Conservation (phyloP, 2,888 invertebrate species). For the Strigamia crassipes region DNA sequence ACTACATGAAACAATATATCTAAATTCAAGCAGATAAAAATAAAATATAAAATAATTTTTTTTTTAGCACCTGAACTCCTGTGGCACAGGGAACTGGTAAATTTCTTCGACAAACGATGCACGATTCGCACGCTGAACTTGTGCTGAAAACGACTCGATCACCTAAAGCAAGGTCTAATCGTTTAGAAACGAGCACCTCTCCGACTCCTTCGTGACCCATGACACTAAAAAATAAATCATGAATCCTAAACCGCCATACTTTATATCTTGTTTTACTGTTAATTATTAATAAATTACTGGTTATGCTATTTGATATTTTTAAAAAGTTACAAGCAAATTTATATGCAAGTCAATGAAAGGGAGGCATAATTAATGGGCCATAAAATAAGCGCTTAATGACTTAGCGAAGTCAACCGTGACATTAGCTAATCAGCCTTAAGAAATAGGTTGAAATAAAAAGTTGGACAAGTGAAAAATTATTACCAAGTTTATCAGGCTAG, state of each 20-base stretch:
- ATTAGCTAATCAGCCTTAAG: conserved; percentile 1
- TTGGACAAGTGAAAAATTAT: conserved; percentile 10
- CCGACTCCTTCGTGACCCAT: conserved; percentile 53
- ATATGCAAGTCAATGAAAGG: neutral
- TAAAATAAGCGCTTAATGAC: conserved; percentile 14
- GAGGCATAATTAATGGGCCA: neutral
- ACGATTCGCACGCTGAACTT: conserved; percentile 50
- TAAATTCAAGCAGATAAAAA: neutral
- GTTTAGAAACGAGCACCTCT: conserved; percentile 49
- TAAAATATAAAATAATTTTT: neutral
- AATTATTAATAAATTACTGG: neutral
- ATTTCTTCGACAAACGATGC: conserved; percentile 50
- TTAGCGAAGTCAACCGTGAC: conserved; percentile 22
- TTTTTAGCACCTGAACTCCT: conserved; percentile 48
- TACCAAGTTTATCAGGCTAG: neutral
- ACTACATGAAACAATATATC: conserved; percentile 49
- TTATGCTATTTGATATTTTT: neutral
- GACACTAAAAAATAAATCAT: conserved; percentile 49
- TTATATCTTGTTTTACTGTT: no score
- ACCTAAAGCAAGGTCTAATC: conserved; percentile 45
- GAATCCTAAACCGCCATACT: neutral
- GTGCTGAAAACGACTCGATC: conserved; percentile 52
- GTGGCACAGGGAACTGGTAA: conserved; percentile 51
- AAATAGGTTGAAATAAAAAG: conserved; percentile 25
- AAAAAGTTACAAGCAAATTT: neutral